A percentile compares a stretch with the other conserved stretches of the same genome.
Evolutionary conservation across 1,140 invertebrate genomes (phyloP).

Genomic region (Formica selysi): DNA sequence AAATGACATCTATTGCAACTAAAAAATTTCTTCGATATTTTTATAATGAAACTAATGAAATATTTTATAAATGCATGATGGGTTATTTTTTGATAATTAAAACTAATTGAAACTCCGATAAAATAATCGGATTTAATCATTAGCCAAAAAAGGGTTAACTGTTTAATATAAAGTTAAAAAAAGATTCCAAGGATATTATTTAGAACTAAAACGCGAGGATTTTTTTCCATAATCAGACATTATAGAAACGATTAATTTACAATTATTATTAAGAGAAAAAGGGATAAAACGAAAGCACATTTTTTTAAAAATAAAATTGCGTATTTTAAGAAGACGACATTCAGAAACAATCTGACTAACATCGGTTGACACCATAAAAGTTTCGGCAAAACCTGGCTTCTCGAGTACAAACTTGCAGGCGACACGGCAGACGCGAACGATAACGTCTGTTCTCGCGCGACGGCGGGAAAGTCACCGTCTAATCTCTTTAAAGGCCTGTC

Average conservation of each 20-base stretch:
- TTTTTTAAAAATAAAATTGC: neutral
- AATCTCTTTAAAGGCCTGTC: conserved; percentile 41
- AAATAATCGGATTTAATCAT: conserved; percentile 8
- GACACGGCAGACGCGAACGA: conserved; percentile 28
- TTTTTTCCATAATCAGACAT: neutral
- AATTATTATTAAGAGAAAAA: neutral
- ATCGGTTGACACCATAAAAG: neutral
- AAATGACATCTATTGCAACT: neutral
- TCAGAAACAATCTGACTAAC: conserved; percentile 4
- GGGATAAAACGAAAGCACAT: neutral
- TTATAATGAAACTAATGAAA: neutral
- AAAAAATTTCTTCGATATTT: neutral
- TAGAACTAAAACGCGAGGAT: neutral
- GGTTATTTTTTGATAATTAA: neutral
- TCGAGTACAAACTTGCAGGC: conserved; percentile 4
- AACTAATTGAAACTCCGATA: neutral
- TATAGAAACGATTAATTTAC: neutral
- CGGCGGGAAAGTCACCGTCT: conserved; percentile 30
- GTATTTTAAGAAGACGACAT: neutral
- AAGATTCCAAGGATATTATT: conserved; percentile 7
- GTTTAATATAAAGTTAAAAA: neutral
- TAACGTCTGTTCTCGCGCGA: conserved; percentile 26
- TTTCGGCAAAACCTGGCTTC: neutral
- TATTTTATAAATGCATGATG: too few relatives aligned
- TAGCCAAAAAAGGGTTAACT: neutral